Conservation (phyloP, 2,113 vertebrate species). For the Trachemys scripta region DNA sequence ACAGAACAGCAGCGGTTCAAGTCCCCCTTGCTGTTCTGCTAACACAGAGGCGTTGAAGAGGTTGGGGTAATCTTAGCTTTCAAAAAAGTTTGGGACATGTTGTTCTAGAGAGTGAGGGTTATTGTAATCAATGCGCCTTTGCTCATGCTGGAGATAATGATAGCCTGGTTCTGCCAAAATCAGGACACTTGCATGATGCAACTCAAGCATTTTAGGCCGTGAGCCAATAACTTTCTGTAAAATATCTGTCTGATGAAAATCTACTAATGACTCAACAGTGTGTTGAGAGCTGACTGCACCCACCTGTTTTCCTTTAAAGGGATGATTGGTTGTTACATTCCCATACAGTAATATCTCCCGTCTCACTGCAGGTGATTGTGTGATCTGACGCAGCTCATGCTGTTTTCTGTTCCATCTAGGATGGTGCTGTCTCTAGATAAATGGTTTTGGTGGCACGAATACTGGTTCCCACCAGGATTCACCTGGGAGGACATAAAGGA, state of each 20-base stretch:
- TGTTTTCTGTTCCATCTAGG: constrained; percentile 34
- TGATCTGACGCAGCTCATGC: background rate
- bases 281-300: background rate
- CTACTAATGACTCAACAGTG: background rate
- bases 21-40: background rate
- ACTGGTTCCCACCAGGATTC: constrained; percentile 85
- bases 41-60: background rate
- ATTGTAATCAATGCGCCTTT: background rate
- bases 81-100: background rate
- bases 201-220: no score
- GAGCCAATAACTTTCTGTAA: background rate
- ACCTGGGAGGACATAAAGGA: constrained; percentile 81
- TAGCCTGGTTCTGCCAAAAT: background rate
- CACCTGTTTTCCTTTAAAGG: background rate
- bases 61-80: background rate
- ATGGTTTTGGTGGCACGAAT: constrained; percentile 84
- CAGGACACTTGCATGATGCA: background rate
- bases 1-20: background rate
- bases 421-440: constrained; percentile 83
- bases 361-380: background rate
- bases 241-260: background rate
- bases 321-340: background rate
- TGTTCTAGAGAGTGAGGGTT: background rate
- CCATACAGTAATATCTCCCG: no score
- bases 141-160: background rate